Conservation (phyloP, 2,113 vertebrate genomes). For the Sorex araneus region DNA sequence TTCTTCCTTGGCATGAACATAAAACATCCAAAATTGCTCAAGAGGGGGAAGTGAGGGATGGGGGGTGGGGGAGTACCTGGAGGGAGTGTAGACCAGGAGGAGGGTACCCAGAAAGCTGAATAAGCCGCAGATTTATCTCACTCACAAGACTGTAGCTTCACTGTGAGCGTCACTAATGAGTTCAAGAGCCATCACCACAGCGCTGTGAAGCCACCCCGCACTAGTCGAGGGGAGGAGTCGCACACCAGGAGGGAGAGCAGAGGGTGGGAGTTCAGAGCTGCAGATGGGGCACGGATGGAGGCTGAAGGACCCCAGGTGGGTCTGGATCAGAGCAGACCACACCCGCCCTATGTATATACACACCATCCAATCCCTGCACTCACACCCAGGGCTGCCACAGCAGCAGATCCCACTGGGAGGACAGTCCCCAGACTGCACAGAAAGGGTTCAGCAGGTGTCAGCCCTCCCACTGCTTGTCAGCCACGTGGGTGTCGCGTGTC, state of each 20-base stretch:
- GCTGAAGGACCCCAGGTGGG: background rate
- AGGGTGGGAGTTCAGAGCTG: slow-evolving; percentile 44
- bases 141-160: slow-evolving; percentile 65
- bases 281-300: background rate
- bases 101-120: background rate
- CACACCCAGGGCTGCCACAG: background rate
- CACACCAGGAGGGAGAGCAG: background rate
- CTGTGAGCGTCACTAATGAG: slow-evolving; percentile 77
- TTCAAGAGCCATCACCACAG: slow-evolving; percentile 76
- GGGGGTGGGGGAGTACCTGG: background rate
- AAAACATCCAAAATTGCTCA: slow-evolving; percentile 58
- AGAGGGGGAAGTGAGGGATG: background rate
- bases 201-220: slow-evolving; percentile 61
- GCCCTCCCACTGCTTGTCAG: slow-evolving; percentile 41
- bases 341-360: background rate
- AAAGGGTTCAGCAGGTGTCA: slow-evolving; percentile 18
- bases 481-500: background rate
- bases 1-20: slow-evolving; percentile 54
- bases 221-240: slow-evolving; percentile 63
- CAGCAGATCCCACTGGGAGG: background rate
- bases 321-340: background rate
- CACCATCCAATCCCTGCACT: background rate
- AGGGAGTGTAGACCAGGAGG: background rate
- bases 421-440: background rate
- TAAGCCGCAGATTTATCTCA: slow-evolving; percentile 59